A percentile compares a stretch with the other conserved stretches of the same genome.
These are phyloP conservation scores for Stratiolaelaps scimitus DNA, from an alignment of 1,140 invertebrate species.

Conservation along the genomic window DNA sequence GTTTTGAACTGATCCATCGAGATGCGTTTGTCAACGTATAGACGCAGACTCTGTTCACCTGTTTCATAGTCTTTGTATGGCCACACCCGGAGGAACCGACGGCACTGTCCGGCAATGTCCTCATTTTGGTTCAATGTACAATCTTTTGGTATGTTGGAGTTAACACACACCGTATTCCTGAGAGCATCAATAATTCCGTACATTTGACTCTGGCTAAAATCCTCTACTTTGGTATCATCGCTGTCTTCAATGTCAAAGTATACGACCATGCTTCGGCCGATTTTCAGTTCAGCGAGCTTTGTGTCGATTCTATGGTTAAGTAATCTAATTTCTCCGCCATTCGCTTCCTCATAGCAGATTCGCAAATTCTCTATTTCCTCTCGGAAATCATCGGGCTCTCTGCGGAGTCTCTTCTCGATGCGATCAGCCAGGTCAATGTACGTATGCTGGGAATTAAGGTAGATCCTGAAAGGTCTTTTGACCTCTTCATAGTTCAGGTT, in stretches of 20 bases:
- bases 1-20: slow-evolving; percentile 24
- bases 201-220: slow-evolving; percentile 13
- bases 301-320: not conserved
- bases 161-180: slow-evolving; percentile 4
- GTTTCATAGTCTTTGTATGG: slow-evolving; percentile 36
- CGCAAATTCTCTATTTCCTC: slow-evolving; percentile 5
- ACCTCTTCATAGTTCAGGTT: slow-evolving; percentile 26
- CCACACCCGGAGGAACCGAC: slow-evolving; percentile 39
- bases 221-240: not conserved
- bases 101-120: slow-evolving; percentile 31
- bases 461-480: slow-evolving; percentile 16
- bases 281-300: slow-evolving; percentile 12
- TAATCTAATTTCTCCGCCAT: not conserved
- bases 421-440: slow-evolving; percentile 6
- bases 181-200: slow-evolving; percentile 29
- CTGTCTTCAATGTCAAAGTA: slow-evolving; percentile 23
- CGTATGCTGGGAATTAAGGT: slow-evolving; percentile 3
- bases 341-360: slow-evolving; percentile 15
- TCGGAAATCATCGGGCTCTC: slow-evolving; percentile 17
- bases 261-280: slow-evolving; percentile 22
- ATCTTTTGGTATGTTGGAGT: slow-evolving; percentile 27
- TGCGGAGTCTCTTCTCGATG: slow-evolving; percentile 4
- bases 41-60: slow-evolving; percentile 39
- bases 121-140: slow-evolving; percentile 35
- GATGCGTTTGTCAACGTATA: slow-evolving; percentile 22